Conservation (phyloP, 2,797 vertebrate species). For the Pangasius sanitwongsei region DNA sequence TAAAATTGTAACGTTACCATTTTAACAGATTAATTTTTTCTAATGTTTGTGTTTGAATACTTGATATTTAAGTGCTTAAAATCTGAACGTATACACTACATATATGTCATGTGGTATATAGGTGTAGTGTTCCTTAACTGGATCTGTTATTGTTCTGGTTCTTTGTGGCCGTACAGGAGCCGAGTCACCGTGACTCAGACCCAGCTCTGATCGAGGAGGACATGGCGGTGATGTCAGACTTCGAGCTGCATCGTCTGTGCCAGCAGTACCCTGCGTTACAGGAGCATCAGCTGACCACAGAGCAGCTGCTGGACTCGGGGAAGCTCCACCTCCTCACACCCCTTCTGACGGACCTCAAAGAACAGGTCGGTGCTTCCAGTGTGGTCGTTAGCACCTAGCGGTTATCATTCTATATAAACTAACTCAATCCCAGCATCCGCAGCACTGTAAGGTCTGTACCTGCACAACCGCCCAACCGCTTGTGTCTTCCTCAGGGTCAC, state of each 20-base stretch:
- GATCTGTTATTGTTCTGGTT: neutral
- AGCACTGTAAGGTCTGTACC: too few relatives aligned
- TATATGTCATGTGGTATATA: neutral
- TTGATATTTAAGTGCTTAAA: neutral
- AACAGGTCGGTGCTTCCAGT: constrained; percentile 65
- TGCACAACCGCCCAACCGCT: neutral
- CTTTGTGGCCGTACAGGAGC: constrained; percentile 71
- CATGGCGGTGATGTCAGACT: constrained; percentile 88
- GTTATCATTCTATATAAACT: neutral
- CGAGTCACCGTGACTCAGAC: constrained; percentile 82
- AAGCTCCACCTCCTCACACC: constrained; percentile 77
- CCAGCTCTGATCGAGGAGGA: constrained; percentile 86
- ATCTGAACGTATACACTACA: neutral
- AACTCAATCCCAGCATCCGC: too few relatives aligned
- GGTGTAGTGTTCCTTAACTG: neutral
- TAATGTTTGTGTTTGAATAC: too few relatives aligned
- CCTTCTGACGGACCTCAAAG: constrained; percentile 78
- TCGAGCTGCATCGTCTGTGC: constrained; percentile 83
- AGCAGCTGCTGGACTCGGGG: constrained; percentile 83
- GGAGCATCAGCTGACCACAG: constrained; percentile 75
- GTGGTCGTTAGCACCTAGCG: neutral
- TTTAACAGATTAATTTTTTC: too few relatives aligned
- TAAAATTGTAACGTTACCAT: too few relatives aligned
- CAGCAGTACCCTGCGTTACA: constrained; percentile 76
- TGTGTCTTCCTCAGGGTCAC: constrained; percentile 70